Evolutionary conservation across 2,113 vertebrate species (phyloP), one percentile per base, ranked within the genome.

Genomic region (Clarias gariepinus): DNA sequence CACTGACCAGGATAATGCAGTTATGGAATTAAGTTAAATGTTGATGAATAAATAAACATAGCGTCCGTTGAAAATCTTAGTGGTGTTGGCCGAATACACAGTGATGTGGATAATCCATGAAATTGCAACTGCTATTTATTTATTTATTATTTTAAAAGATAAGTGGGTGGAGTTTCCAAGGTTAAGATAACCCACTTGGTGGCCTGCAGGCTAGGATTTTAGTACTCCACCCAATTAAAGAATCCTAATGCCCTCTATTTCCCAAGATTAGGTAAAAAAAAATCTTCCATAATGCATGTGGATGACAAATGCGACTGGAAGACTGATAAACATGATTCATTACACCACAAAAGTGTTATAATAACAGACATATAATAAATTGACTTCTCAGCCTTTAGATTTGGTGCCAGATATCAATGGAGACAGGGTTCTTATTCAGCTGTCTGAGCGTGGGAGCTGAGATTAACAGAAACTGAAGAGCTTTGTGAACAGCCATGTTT

Each of bases 311-410:
- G 25, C 76, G 77, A 55, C 57, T 61, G 19, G 82, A 85, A 33
- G 60, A 23, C 58, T 81, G 74, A 85, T 79, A n/a, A 80, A 85
- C 87, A 47, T 82, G 68, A 89, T 85, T 74, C 80, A 79, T 89
- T 21, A 53, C 12, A 23, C 77, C 25, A 52, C 66, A 85, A 83
- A 80, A 64, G 41, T 47, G 69, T 81, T 68, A 85, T 41, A 83
- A 79, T 80, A 60, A 84, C 13, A 41, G 12, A 36, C 53, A 80
- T 83, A 77, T 90, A 90, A 90, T 66, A 87, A 88, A 66, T n/a
- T 85, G 25, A 47, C 58, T 79, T 82, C 83, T 84, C 36, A 60
- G n/a, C 86, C 30, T 66, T 84, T 82, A 80, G 58, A 52, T 52
- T 47, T 58, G 23, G 73, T 36, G 73, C 23, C 66, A 87, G 36